phyloP scores from a whole-genome alignment of 2,888 invertebrate species.

The Lypha dubia region DNA sequence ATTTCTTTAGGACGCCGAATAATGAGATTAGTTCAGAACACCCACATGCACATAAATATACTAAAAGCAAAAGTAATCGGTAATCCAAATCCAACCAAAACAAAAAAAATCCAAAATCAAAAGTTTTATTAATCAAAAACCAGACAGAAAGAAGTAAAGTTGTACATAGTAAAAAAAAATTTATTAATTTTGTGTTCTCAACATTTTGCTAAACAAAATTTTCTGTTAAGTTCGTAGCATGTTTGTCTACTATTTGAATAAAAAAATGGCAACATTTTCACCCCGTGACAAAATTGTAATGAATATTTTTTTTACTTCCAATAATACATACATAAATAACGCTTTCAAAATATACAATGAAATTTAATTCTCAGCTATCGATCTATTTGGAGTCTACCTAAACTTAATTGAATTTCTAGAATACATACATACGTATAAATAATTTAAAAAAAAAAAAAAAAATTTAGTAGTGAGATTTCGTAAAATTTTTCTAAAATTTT shows the following conservation, averaged over 20 bases:
- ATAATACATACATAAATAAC: too few species aligned
- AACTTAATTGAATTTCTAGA: too few species aligned
- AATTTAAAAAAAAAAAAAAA: too few species aligned
- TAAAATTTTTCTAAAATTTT: too few species aligned
- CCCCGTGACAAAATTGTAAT: slow-evolving; percentile 24
- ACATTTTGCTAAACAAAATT: background rate
- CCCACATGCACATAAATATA: too few species aligned
- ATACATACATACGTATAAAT: too few species aligned
- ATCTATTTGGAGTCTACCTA: background rate
- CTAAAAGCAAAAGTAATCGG: too few species aligned
- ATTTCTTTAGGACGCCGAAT: too few species aligned
- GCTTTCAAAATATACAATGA: background rate
- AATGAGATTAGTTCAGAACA: too few species aligned
- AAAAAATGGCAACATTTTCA: slow-evolving; percentile 22
- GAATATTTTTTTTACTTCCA: background rate
- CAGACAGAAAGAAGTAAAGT: background rate
- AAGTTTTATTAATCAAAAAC: background rate
- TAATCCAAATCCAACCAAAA: too few species aligned
- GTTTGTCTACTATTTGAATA: background rate
- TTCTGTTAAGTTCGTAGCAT: background rate
- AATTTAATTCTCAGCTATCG: background rate
- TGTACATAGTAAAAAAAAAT: background rate
- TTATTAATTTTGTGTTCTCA: background rate
- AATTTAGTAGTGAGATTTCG: background rate
- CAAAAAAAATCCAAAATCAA: too few species aligned